Conservation (phyloP, 2,113 vertebrate species). For the Xiphophorus hellerii region DNA sequence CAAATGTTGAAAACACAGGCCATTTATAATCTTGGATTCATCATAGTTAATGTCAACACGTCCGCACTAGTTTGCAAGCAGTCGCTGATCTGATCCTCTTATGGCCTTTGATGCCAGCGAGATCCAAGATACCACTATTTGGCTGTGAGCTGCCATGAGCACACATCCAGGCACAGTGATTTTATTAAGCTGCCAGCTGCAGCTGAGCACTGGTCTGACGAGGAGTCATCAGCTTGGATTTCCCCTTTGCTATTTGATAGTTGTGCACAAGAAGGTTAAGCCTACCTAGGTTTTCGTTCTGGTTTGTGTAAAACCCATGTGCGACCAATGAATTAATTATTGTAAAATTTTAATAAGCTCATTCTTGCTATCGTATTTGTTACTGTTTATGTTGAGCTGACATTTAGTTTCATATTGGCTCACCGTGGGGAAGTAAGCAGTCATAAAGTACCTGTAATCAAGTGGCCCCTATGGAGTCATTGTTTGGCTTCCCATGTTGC, state of each 20-base stretch:
- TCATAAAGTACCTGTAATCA: constrained; percentile 19
- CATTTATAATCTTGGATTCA: background rate
- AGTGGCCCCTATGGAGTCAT: constrained; percentile 15
- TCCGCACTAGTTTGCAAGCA: constrained; percentile 11
- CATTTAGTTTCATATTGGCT: constrained; percentile 4
- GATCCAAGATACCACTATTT: constrained; percentile 43
- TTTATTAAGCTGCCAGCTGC: constrained; percentile 36
- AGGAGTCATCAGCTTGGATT: constrained; percentile 40
- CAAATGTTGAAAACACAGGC: background rate
- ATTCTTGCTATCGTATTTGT: background rate
- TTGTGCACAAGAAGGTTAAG: background rate
- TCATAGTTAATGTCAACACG: constrained; percentile 14
- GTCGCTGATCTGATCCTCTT: constrained; percentile 61
- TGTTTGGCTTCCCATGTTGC: constrained; percentile 8
- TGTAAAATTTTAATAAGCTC: background rate
- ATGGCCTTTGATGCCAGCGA: constrained; percentile 41
- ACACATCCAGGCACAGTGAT: constrained; percentile 29
- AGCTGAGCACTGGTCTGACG: constrained; percentile 35
- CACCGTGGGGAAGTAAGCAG: constrained; percentile 17
- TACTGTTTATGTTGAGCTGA: background rate
- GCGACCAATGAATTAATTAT: background rate
- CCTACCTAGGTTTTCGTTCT: background rate
- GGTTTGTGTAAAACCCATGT: background rate
- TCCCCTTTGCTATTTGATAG: background rate
- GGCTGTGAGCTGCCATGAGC: constrained; percentile 10